A percentile compares a stretch with the other conserved stretches of the same genome.
These are phyloP conservation scores for Rhyzopertha dominica DNA, from an alignment of 1,140 invertebrate species.

Conservation along the genomic window DNA sequence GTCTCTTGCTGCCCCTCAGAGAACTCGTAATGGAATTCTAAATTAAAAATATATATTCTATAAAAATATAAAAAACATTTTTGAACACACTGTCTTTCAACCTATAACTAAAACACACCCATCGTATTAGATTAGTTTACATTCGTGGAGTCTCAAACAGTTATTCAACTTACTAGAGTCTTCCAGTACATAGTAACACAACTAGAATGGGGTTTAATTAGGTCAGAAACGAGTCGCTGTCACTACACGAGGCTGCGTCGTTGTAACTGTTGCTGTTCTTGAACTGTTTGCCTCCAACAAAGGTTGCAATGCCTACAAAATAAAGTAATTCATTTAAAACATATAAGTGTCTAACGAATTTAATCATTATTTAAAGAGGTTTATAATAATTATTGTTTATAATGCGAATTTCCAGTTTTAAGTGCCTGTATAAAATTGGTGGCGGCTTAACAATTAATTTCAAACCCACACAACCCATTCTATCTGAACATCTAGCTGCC, in stretches of 20 bases:
- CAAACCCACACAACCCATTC: too few relatives aligned
- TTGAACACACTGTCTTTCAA: constrained; percentile 7
- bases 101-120: constrained; percentile 13
- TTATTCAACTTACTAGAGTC: too few relatives aligned
- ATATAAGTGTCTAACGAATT: too few relatives aligned
- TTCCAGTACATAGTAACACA: too few relatives aligned
- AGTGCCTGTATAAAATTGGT: too few relatives aligned
- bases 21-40: constrained; percentile 6
- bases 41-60: neutral
- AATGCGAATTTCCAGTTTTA: too few relatives aligned
- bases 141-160: neutral
- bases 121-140: constrained; percentile 15
- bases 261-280: constrained; percentile 32
- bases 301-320: constrained; percentile 35
- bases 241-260: constrained; percentile 39
- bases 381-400: too few relatives aligned
- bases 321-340: too few relatives aligned
- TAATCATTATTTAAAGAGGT: too few relatives aligned
- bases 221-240: constrained; percentile 46
- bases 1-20: too few relatives aligned
- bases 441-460: too few relatives aligned
- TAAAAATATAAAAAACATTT: constrained; percentile 10
- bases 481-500: too few relatives aligned
- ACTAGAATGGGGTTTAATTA: constrained; percentile 32
- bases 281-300: constrained; percentile 35